Conservation (phyloP, 2,888 invertebrate genomes). For the Proisotoma minuta region DNA sequence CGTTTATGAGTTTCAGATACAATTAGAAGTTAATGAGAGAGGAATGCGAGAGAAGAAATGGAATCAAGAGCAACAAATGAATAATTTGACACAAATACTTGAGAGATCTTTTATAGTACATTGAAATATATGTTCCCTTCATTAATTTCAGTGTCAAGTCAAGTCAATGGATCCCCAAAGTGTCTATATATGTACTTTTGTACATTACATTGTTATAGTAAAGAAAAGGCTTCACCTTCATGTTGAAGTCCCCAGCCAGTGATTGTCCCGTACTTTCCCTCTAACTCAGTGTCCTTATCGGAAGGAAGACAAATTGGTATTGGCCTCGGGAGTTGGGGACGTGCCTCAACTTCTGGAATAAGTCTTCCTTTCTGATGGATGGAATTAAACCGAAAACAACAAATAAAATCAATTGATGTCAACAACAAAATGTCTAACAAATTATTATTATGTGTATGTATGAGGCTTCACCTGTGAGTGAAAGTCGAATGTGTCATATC, state of each 20-base stretch:
- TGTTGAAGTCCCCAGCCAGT: conserved; percentile 42
- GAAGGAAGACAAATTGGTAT: conserved; percentile 41
- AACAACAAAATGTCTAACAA: neutral
- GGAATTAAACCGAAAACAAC: neutral
- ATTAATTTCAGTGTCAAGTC: no score
- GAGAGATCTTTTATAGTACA: no score
- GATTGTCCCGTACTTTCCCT: conserved; percentile 31
- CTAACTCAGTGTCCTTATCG: conserved; percentile 13
- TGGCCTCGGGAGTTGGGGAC: conserved; percentile 21
- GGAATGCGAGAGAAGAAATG: no score
- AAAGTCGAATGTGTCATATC: conserved; percentile 17
- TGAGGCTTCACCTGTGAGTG: conserved; percentile 16
- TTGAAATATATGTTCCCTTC: no score
- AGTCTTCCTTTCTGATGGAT: conserved; percentile 13
- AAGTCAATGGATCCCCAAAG: no score
- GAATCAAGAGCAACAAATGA: no score
- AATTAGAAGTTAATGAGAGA: no score
- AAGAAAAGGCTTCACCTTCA: conserved; percentile 29
- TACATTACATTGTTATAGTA: no score
- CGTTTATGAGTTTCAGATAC: no score
- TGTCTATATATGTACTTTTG: no score
- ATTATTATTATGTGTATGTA: neutral
- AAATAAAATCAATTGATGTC: neutral
- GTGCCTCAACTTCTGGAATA: conserved; percentile 23
- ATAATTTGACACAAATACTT: no score